phyloP scores from a whole-genome alignment of 2,888 invertebrate genomes.

The Galeopsomyia nigrocyanea region DNA sequence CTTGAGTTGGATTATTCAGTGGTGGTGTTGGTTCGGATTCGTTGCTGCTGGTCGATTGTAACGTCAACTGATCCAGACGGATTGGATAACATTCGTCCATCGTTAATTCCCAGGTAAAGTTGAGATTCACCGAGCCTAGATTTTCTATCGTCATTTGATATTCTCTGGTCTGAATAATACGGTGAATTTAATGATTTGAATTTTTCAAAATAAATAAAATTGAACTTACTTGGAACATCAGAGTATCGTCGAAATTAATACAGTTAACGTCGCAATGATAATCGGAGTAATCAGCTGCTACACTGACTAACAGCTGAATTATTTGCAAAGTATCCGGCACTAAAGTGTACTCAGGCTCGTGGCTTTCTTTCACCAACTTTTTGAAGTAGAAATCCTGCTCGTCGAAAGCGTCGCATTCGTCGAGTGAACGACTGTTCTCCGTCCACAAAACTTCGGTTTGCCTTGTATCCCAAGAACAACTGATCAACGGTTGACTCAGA shows the following conservation, averaged over 20 bases:
- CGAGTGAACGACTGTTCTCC: conserved; percentile 32
- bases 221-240: conserved; percentile 70
- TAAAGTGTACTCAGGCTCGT: conserved; percentile 62
- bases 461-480: conserved; percentile 68
- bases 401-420: conserved; percentile 6
- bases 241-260: conserved; percentile 71
- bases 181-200: background rate
- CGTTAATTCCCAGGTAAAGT: conserved; percentile 56
- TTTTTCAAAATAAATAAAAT: background rate
- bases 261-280: conserved; percentile 69
- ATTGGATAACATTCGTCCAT: conserved; percentile 58
- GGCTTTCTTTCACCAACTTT: conserved; percentile 56
- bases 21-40: background rate
- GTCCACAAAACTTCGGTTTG: conserved; percentile 65
- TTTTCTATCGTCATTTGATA: conserved; percentile 55
- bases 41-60: background rate
- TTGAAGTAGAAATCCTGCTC: conserved; percentile 46
- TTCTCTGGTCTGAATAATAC: conserved; percentile 51
- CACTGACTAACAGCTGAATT: conserved; percentile 71
- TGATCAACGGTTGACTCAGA: conserved; percentile 48
- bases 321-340: conserved; percentile 57
- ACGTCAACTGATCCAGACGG: conserved; percentile 42
- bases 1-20: too few relatives aligned
- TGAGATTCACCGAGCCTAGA: conserved; percentile 53
- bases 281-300: conserved; percentile 71